Evolutionary conservation across 2,797 vertebrate species (phyloP).

Genomic region (Sebastiscus tertius): DNA sequence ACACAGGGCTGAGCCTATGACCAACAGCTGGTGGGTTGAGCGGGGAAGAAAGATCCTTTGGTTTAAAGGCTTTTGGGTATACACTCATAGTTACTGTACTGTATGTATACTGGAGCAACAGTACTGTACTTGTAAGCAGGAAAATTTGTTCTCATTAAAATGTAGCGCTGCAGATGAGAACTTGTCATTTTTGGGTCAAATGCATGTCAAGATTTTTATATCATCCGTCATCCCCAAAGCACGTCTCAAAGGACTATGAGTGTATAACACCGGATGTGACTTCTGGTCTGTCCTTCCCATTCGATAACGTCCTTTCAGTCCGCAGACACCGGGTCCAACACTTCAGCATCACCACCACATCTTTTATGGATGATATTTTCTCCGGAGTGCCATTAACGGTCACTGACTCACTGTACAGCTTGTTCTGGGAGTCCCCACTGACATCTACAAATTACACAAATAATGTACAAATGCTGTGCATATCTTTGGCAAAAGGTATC

Average conservation of each 20-base stretch:
- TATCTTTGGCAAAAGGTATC: neutral
- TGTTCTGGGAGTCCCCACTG: neutral
- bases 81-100: neutral
- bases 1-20: constrained; percentile 69
- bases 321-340: neutral
- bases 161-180: neutral
- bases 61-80: constrained; percentile 21
- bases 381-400: neutral
- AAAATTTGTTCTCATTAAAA: neutral
- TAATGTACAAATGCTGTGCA: neutral
- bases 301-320: neutral
- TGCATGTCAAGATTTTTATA: neutral
- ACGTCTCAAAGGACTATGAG: neutral
- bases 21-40: constrained; percentile 47
- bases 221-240: neutral
- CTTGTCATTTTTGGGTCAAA: neutral
- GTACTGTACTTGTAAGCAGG: neutral
- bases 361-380: neutral
- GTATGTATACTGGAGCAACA: neutral
- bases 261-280: neutral
- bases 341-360: neutral
- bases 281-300: neutral
- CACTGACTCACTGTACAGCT: neutral
- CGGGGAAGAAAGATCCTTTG: constrained; percentile 28
- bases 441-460: neutral